Percentiles rank a stretch among this genome's conserved stretches.
Conservation (phyloP, 2,113 vertebrate genomes). For the Physeter macrocephalus region DNA sequence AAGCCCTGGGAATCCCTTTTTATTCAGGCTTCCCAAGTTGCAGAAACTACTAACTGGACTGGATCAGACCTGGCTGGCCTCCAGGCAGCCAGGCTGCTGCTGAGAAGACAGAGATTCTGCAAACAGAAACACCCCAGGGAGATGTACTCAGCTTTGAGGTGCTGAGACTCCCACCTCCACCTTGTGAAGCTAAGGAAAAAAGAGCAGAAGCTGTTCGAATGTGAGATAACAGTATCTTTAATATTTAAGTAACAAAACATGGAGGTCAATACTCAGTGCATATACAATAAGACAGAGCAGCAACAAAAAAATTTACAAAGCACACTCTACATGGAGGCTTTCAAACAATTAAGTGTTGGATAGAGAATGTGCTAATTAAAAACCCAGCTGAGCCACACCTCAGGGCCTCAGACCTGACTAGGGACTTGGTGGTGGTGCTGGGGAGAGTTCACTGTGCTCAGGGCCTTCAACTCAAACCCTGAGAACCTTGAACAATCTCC, state of each 20-base stretch:
- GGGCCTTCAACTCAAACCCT: not conserved
- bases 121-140: not conserved
- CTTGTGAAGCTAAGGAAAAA: not conserved
- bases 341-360: not conserved
- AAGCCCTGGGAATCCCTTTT: not conserved
- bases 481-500: not conserved
- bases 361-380: not conserved
- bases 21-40: not conserved
- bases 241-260: conserved; percentile 70
- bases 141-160: not conserved
- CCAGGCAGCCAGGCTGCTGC: not conserved
- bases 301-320: not conserved
- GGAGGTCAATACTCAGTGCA: conserved; percentile 48
- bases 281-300: conserved; percentile 38
- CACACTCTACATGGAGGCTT: not conserved
- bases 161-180: not conserved
- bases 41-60: not conserved
- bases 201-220: not conserved
- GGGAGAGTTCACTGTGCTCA: not conserved
- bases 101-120: not conserved
- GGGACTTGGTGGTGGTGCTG: not conserved
- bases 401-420: not conserved
- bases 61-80: not conserved
- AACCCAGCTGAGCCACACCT: not conserved
- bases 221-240: conserved; percentile 61